These are phyloP conservation scores for Luscinia megarhynchos DNA, from an alignment of 2,797 vertebrate species.

Conservation along the genomic window DNA sequence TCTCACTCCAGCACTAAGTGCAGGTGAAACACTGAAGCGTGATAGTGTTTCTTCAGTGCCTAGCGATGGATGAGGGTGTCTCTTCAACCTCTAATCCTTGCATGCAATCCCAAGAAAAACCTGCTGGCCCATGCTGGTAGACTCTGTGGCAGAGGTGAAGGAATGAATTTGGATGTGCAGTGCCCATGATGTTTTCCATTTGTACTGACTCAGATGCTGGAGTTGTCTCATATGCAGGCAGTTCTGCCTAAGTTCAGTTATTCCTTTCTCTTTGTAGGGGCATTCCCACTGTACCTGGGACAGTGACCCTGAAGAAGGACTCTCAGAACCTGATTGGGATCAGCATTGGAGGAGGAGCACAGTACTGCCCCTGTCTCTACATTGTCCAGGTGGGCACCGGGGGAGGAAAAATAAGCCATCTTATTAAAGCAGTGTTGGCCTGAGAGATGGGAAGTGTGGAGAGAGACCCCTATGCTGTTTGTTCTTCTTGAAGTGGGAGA, in stretches of 20 bases:
- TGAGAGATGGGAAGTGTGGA: neutral
- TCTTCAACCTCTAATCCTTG: neutral
- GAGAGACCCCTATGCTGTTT: neutral
- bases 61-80: rapidly evolving
- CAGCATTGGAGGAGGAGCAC: constrained; percentile 97
- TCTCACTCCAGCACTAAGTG: neutral
- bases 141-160: neutral
- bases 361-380: constrained; percentile 97
- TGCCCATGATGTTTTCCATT: neutral
- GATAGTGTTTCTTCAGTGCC: neutral
- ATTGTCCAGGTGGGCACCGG: constrained; percentile 89
- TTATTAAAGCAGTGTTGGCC: neutral
- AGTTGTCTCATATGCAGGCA: neutral
- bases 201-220: rapidly evolving
- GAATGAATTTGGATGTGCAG: neutral
- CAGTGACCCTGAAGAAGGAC: constrained; percentile 93
- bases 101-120: neutral
- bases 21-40: neutral
- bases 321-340: constrained; percentile 96
- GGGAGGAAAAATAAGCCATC: neutral
- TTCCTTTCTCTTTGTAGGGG: constrained; percentile 78
- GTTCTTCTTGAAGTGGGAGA: neutral
- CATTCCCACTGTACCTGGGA: constrained; percentile 96
- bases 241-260: neutral
- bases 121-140: neutral